phyloP scores from a whole-genome alignment of 2,888 invertebrate genomes.

The Aspidapion aeneum region DNA sequence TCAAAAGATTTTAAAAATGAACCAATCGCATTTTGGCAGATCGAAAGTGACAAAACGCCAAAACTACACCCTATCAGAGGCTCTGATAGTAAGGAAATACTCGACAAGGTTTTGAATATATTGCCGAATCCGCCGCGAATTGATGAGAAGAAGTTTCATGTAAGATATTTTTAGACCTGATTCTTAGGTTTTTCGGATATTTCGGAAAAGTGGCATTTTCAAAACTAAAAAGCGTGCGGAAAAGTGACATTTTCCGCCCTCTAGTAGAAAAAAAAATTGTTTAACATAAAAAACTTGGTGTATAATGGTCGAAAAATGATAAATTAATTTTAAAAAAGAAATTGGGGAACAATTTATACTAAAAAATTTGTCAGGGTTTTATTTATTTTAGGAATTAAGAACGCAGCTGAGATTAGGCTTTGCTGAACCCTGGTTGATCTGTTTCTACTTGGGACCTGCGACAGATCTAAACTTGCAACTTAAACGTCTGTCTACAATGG shows the following conservation, averaged over 20 bases:
- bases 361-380: too few relatives aligned
- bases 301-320: too few relatives aligned
- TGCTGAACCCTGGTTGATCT: slow-evolving; percentile 52
- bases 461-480: slow-evolving; percentile 55
- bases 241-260: too few relatives aligned
- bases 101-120: slow-evolving; percentile 55
- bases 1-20: slow-evolving; percentile 38
- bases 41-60: slow-evolving; percentile 30
- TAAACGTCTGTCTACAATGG: slow-evolving; percentile 58
- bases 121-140: slow-evolving; percentile 60
- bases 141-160: slow-evolving; percentile 57
- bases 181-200: background rate
- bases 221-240: too few relatives aligned
- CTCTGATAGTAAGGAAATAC: slow-evolving; percentile 54
- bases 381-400: slow-evolving; percentile 22
- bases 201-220: too few relatives aligned
- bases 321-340: too few relatives aligned
- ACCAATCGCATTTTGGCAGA: slow-evolving; percentile 43
- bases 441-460: slow-evolving; percentile 53
- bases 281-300: too few relatives aligned
- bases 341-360: too few relatives aligned
- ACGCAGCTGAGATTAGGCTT: slow-evolving; percentile 30
- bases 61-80: slow-evolving; percentile 38
- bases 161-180: slow-evolving; percentile 39
- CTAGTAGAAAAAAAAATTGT: too few relatives aligned